Conservation (phyloP, 2,797 vertebrate species). For the Coilia nasus region DNA sequence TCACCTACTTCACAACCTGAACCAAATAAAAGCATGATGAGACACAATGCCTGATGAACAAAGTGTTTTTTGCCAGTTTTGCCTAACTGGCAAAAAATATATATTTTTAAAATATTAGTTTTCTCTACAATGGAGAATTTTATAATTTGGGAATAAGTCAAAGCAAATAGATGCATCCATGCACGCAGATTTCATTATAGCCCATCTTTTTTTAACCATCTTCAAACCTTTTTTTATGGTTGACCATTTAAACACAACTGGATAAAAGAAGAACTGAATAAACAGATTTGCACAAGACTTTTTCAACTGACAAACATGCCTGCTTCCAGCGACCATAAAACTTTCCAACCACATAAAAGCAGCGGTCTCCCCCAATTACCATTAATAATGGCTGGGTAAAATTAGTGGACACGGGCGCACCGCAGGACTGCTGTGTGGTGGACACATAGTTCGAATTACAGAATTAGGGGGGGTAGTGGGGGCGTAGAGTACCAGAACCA, state of each 20-base stretch:
- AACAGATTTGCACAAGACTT: not conserved
- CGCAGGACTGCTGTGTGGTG: not conserved
- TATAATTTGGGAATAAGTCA: too few species aligned
- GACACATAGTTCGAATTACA: too few species aligned
- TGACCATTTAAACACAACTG: not conserved
- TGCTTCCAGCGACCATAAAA: conserved; percentile 12
- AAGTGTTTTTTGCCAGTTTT: too few species aligned
- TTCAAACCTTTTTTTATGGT: not conserved
- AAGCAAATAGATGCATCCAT: too few species aligned
- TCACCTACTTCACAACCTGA: not conserved
- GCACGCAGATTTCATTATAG: too few species aligned
- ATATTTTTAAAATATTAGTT: too few species aligned
- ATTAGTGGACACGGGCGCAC: not conserved
- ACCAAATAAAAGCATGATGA: not conserved
- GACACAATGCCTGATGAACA: not conserved
- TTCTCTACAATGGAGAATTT: too few species aligned
- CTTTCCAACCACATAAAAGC: conserved; percentile 24
- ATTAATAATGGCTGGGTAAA: not conserved
- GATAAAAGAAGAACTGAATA: not conserved
- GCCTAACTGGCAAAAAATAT: too few species aligned
- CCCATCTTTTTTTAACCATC: not conserved
- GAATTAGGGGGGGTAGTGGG: too few species aligned
- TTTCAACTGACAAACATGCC: conserved; percentile 1
- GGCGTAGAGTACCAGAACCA: too few species aligned
- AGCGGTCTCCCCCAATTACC: conserved; percentile 18